Conservation (phyloP, 1,140 invertebrate genomes). For the Saxidomus purpurata region DNA sequence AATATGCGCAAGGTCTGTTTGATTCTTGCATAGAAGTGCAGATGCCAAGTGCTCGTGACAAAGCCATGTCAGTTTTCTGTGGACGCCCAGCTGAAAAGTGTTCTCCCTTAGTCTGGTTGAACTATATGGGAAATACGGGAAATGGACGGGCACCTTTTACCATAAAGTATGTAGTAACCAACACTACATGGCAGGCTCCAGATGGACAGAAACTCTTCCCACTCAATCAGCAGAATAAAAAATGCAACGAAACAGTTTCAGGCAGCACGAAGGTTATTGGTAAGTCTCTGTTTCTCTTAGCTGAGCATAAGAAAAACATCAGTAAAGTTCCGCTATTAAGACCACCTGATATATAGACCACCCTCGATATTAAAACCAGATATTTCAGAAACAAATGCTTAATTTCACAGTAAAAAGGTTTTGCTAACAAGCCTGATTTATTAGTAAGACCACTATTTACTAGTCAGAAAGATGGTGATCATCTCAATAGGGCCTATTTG, state of each 20-base stretch:
- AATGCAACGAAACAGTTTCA: constrained; percentile 90
- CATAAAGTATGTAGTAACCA: constrained; percentile 90
- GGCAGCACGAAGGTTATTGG: constrained; percentile 82
- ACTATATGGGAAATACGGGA: constrained; percentile 90
- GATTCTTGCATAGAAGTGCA: constrained; percentile 94
- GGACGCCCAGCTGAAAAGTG: constrained; percentile 88
- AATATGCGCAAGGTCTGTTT: constrained; percentile 92
- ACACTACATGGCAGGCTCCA: constrained; percentile 53
- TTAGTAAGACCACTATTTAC: no score
- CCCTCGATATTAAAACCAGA: no score
- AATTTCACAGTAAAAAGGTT: no score
- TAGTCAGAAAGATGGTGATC: no score
- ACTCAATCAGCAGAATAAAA: constrained; percentile 89
- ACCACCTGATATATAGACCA: no score
- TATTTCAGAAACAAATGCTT: no score
- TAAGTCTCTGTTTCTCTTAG: not conserved
- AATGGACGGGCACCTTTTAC: constrained; percentile 93
- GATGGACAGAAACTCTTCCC: constrained; percentile 87
- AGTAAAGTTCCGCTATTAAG: no score
- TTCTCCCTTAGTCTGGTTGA: constrained; percentile 78
- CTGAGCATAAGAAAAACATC: no score
- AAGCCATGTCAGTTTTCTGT: constrained; percentile 93
- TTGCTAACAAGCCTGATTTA: no score
- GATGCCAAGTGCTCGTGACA: constrained; percentile 91
- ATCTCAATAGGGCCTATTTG: no score